These are phyloP conservation scores for Cenopis cana DNA, from an alignment of 2,888 invertebrate species.

Conservation along the genomic window DNA sequence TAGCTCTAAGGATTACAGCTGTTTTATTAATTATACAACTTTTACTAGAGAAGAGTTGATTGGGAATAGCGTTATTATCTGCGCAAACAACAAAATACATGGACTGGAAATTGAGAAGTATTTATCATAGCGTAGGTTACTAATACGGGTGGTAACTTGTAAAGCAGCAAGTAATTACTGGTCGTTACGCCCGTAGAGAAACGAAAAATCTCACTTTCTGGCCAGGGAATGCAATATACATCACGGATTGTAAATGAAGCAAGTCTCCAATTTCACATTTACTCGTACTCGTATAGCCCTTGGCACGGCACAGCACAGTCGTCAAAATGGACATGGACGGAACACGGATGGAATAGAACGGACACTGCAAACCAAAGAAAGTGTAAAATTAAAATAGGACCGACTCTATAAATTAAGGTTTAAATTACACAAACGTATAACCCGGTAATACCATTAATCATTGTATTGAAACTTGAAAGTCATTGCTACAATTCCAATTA, in stretches of 20 bases:
- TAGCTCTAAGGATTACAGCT: constrained; percentile 10
- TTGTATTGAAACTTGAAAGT: not conserved
- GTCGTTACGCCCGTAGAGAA: no score
- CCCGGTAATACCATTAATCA: constrained; percentile 6
- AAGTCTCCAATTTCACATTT: not conserved
- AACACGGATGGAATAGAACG: no score
- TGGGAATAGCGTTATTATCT: no score
- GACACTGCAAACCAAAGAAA: no score
- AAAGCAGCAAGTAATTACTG: no score
- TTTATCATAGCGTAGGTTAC: no score
- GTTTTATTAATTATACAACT: not conserved
- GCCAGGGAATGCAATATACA: not conserved
- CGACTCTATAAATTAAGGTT: no score
- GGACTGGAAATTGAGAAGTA: not conserved
- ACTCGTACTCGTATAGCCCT: no score
- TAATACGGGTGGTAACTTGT: no score
- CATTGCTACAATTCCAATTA: constrained; percentile 13
- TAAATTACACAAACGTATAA: not conserved
- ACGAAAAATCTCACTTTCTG: no score
- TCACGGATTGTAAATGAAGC: not conserved
- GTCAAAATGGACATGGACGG: no score
- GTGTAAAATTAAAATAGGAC: not conserved
- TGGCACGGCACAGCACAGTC: not conserved
- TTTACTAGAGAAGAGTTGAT: not conserved
- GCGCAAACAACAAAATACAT: not conserved